These are phyloP conservation scores for Catharus fuscescens DNA, from an alignment of 2,113 vertebrate species.

Conservation along the genomic window DNA sequence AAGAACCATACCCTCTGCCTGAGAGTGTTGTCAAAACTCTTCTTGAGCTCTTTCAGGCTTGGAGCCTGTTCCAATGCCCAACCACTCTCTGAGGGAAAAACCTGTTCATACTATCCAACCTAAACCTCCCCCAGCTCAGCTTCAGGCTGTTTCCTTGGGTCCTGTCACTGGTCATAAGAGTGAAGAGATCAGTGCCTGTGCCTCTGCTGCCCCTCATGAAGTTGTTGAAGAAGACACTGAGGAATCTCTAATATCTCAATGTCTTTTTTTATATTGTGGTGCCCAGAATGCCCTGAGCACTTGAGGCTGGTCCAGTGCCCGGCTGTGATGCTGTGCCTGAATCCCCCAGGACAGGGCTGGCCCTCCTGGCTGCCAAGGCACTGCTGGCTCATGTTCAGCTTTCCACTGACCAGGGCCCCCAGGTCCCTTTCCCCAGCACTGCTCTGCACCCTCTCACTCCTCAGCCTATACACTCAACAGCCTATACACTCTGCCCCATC, in stretches of 20 bases:
- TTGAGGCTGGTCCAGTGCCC: rapidly evolving
- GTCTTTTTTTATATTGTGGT: background rate
- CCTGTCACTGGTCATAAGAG: rapidly evolving
- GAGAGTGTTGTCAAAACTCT: background rate
- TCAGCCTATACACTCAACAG: too few species aligned
- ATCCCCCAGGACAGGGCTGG: background rate
- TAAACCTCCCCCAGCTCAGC: background rate
- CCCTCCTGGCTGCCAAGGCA: background rate
- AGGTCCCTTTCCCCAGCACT: rapidly evolving
- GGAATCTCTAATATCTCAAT: background rate
- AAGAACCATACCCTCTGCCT: background rate
- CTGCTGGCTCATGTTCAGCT: background rate
- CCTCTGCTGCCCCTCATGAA: rapidly evolving
- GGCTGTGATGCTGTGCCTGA: rapidly evolving
- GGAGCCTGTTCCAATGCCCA: background rate
- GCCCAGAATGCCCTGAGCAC: background rate
- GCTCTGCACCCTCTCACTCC: background rate
- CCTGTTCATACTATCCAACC: background rate
- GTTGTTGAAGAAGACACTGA: too few species aligned
- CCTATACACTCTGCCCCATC: too few species aligned
- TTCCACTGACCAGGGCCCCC: rapidly evolving
- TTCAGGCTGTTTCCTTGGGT: background rate
- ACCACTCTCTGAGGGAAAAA: background rate
- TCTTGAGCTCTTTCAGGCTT: too few species aligned
- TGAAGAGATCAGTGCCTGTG: background rate